These are phyloP conservation scores for Sarcophaga subvicina DNA, from an alignment of 2,888 invertebrate genomes.

Conservation along the genomic window DNA sequence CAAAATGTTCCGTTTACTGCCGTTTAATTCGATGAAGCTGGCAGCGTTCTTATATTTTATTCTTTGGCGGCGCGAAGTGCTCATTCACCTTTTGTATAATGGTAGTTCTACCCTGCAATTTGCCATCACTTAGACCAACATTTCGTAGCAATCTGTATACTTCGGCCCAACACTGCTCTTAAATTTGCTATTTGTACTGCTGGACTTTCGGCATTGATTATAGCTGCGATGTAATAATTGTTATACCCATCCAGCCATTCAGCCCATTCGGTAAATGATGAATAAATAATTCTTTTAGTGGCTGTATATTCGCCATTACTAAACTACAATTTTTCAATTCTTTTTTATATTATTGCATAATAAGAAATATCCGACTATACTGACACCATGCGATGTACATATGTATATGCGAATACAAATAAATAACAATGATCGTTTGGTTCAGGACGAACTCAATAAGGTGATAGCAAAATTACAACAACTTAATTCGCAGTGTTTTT, in stretches of 20 bases:
- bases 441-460: too few relatives aligned
- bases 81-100: constrained; percentile 15
- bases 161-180: constrained; percentile 16
- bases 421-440: too few relatives aligned
- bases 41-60: constrained; percentile 22
- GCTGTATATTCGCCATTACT: too few relatives aligned
- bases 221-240: constrained; percentile 19
- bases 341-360: too few relatives aligned
- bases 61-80: constrained; percentile 4
- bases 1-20: not conserved
- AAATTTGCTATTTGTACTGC: constrained; percentile 21
- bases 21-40: constrained; percentile 23
- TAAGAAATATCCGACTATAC: too few relatives aligned
- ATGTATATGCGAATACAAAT: too few relatives aligned
- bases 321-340: too few relatives aligned
- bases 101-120: constrained; percentile 7
- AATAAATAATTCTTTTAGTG: too few relatives aligned
- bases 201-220: constrained; percentile 12
- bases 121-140: constrained; percentile 1
- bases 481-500: too few relatives aligned
- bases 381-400: too few relatives aligned
- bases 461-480: too few relatives aligned
- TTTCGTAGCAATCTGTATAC: constrained; percentile 26
- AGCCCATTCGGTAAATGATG: not conserved
- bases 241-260: constrained; percentile 20